Evolutionary conservation across 2,113 vertebrate genomes (phyloP), one percentile per base, ranked within the genome.

Genomic region (Epinephelus fuscoguttatus): DNA sequence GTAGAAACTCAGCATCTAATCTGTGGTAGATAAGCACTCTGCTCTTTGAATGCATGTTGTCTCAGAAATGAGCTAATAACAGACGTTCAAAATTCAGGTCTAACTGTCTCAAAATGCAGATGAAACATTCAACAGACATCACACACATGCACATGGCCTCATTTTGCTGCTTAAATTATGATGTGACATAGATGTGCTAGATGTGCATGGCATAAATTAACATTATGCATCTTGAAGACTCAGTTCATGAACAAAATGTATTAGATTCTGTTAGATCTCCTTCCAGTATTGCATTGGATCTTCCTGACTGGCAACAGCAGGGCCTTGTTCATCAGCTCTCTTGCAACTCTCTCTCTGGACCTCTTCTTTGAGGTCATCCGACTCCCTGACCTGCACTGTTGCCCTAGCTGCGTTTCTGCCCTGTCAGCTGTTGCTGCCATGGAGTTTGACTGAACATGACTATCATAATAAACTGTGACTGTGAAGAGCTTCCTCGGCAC

Each of bases 271-370:
- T 63, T 63, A 11, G 77, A 55, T 70, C 67, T 62, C 42, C 17
- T 71, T 80, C 68, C 78, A 49, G 21, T 50, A 40, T 12, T 50
- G 53, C 25, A 74, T 72, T n/a, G 11, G 4, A 71, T 57, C 52
- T 18, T 14, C 13, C 40, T 18, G 18, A 67, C 27, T 23, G n/a
- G 55, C 23, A 47, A 14, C 25, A 57, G 18, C 57, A 6, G 11
- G 52, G 52, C 23, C 60, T 53, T 72, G 30, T 72, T 62, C 21
- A 33, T 33, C 27, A 64, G 18, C 18, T 66, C 52, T 67, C 13
- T 52, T 72, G 52, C 52, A 78, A 30, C 4, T 8, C 53, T 62
- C 30, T 12, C 53, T 62, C 30, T 12, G 52, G 59, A 64, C 25
- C 30, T 70, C 63, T 57, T 37, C 33, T 71, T 55, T 13, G 40